Conservation (phyloP, 2,113 vertebrate genomes). For the Channa argus region DNA sequence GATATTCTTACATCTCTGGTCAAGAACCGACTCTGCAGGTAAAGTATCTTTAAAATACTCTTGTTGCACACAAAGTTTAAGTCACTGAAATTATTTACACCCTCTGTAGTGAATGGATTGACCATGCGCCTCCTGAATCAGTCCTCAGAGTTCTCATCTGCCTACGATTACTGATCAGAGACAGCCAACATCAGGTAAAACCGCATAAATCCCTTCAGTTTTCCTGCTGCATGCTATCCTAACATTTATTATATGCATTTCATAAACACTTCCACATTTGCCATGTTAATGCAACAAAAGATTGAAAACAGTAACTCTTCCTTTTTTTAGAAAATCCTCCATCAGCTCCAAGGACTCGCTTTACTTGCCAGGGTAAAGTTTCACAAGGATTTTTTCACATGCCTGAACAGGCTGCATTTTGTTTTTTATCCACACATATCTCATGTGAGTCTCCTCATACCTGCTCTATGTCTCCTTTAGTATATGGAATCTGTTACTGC, state of each 20-base stretch:
- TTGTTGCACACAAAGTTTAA: background rate
- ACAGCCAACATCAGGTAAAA: constrained; percentile 87
- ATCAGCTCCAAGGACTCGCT: constrained; percentile 78
- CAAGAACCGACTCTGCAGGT: constrained; percentile 92
- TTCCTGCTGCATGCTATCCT: background rate
- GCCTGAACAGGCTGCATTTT: background rate
- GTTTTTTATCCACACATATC: background rate
- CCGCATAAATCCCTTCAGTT: background rate
- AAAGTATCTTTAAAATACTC: constrained; percentile 1
- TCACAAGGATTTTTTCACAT: background rate
- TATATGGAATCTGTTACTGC: constrained; percentile 85
- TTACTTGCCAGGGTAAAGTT: constrained; percentile 80
- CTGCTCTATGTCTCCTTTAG: constrained; percentile 66
- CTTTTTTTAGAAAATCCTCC: constrained; percentile 77
- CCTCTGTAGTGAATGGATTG: constrained; percentile 86
- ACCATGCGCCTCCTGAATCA: constrained; percentile 81
- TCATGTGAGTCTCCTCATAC: background rate
- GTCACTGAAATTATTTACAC: background rate
- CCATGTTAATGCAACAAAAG: background rate
- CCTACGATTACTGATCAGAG: constrained; percentile 88
- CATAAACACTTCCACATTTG: background rate
- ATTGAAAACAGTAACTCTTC: background rate
- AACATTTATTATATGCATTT: background rate
- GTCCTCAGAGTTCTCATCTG: constrained; percentile 88
- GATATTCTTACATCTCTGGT: constrained; percentile 86